These are phyloP conservation scores for Nebria brevicollis DNA, from an alignment of 2,888 invertebrate species.

Conservation along the genomic window DNA sequence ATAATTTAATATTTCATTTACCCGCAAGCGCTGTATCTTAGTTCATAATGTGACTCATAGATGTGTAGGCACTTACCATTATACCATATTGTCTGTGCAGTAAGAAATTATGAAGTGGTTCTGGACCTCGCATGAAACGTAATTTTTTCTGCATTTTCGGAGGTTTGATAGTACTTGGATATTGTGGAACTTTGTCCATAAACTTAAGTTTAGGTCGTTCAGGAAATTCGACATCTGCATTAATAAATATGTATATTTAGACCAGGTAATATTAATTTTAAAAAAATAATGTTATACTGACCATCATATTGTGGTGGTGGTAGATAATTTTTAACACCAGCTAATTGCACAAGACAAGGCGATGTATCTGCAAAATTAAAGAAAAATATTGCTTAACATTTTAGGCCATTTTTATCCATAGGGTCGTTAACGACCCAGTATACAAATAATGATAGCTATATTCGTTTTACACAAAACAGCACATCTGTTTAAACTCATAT, in stretches of 20 bases:
- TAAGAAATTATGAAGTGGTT: slow-evolving; percentile 83
- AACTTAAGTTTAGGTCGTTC: slow-evolving; percentile 76
- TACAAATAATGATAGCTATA: too few relatives aligned
- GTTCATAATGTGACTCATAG: too few relatives aligned
- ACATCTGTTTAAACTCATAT: too few relatives aligned
- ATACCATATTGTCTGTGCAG: slow-evolving; percentile 94
- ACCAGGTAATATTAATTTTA: neutral
- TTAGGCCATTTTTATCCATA: too few relatives aligned
- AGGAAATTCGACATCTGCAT: slow-evolving; percentile 75
- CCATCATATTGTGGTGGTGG: slow-evolving; percentile 75
- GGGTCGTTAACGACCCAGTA: too few relatives aligned
- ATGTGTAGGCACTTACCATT: slow-evolving; percentile 70
- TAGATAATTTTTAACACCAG: slow-evolving; percentile 76
- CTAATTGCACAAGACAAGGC: slow-evolving; percentile 55
- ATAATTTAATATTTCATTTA: slow-evolving; percentile 22
- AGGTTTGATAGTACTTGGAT: slow-evolving; percentile 73
- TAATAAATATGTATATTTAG: slow-evolving; percentile 30
- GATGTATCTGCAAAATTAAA: slow-evolving; percentile 23
- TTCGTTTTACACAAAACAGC: too few relatives aligned
- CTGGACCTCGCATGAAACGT: slow-evolving; percentile 91
- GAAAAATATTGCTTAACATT: neutral
- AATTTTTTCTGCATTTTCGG: slow-evolving; percentile 88
- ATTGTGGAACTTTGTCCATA: slow-evolving; percentile 78
- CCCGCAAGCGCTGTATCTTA: too few relatives aligned
- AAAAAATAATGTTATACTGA: slow-evolving; percentile 60